Conservation (phyloP, 2,888 invertebrate genomes). For the Thereva nobilitata region DNA sequence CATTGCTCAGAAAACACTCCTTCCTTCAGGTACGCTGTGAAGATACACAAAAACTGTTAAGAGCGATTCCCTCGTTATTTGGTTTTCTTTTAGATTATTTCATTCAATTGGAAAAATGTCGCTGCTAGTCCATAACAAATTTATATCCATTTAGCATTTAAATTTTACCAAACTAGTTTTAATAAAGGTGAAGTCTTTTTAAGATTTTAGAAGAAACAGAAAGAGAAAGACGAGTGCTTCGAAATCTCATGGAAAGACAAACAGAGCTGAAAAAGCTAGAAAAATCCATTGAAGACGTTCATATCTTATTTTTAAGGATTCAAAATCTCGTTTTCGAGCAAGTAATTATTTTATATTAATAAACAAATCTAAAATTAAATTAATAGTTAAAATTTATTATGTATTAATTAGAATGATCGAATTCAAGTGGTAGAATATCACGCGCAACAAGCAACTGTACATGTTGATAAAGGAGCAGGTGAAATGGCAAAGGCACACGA, state of each 20-base stretch:
- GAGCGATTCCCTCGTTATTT: too few species aligned
- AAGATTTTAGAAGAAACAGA: slow-evolving; percentile 58
- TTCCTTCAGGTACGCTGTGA: too few species aligned
- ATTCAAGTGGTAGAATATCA: slow-evolving; percentile 58
- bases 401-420: slow-evolving; percentile 50
- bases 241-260: slow-evolving; percentile 56
- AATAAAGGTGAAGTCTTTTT: slow-evolving; percentile 36
- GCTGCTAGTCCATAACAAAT: too few species aligned
- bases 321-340: slow-evolving; percentile 58
- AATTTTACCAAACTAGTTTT: too few species aligned
- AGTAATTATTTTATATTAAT: slow-evolving; percentile 42
- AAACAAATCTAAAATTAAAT: too few species aligned
- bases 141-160: too few species aligned
- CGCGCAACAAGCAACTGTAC: slow-evolving; percentile 54
- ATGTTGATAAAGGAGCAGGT: slow-evolving; percentile 54
- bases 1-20: too few species aligned
- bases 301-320: slow-evolving; percentile 56
- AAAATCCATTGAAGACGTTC: slow-evolving; percentile 57
- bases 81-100: too few species aligned
- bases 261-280: slow-evolving; percentile 56
- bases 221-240: slow-evolving; percentile 53
- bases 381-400: not conserved
- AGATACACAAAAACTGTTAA: too few species aligned
- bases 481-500: slow-evolving; percentile 48
- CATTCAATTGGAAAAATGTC: too few species aligned